Evolutionary conservation across 1,140 invertebrate genomes (phyloP), one percentile per base, ranked within the genome.

Genomic region (Brachionus paranguensis): DNA sequence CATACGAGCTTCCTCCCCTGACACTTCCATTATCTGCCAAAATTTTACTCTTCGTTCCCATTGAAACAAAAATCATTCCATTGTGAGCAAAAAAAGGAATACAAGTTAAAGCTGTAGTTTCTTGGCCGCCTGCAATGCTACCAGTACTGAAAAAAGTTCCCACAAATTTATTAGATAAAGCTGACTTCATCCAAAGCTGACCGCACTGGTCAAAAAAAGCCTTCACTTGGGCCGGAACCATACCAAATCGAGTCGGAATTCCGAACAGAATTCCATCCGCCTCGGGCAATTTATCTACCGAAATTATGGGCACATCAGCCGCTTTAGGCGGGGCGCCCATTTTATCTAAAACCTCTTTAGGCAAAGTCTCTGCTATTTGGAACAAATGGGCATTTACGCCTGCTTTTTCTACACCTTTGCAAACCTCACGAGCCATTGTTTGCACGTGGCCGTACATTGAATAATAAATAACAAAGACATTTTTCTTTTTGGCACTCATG

Each of bases 31-130:
- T 81, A 47, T 81, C 64, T 68, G 33, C 53, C 41, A 81, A 24
- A 41, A 43, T 68, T 64, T 60, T 68, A 68, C 24, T 41, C 53
- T 81, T 81, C 11, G 53, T 24, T 60, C 78, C 78, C 12, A 81
- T 14, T 27, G 53, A n/a, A 10, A 81, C 53, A 64, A 33, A 81
- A 81, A 81, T 81, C 53, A 81, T 64, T 7, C 78, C 78, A 20
- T 64, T 81, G 20, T 83, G 81, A 27, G 81, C 60, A 72, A 83
- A 83, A 83, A 83, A 83, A 27, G 81, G 81, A 17, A 83, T 68
- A 47, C 64, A 70, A 64, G 60, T 68, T 45, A 83, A 45, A 10
- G 81, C 68, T 24, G 81, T 83, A 0, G 60, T 50, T 45, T 83
- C 81, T 70, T 83, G 81, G 17, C 81, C 81, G 17, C 45, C 64